Evolutionary conservation across 2,113 vertebrate species (phyloP).

Genomic region (Ophthalmolycus amberensis): DNA sequence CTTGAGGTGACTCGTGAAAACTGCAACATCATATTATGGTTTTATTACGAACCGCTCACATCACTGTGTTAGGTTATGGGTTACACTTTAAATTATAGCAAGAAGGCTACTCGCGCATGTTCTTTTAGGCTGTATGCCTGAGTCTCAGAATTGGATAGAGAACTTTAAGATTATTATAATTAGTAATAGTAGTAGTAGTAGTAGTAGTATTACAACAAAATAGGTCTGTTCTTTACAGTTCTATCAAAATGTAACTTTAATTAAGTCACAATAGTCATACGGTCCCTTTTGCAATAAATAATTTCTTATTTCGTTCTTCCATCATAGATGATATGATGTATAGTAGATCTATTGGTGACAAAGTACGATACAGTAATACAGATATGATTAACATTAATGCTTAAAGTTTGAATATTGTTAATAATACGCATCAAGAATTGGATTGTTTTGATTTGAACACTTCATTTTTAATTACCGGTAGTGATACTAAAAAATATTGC

Average conservation of each 20-base stretch:
- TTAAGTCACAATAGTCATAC: not conserved
- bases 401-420: not conserved
- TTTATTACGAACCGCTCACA: not conserved
- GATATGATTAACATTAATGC: not conserved
- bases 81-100: not conserved
- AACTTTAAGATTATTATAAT: not conserved
- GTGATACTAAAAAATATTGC: not conserved
- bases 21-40: not conserved
- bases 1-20: not conserved
- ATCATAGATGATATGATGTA: too few relatives aligned
- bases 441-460: not conserved
- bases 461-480: not conserved
- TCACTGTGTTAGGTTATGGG: not conserved
- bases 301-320: not conserved
- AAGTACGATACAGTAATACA: not conserved
- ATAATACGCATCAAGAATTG: not conserved
- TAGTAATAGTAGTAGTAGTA: not conserved
- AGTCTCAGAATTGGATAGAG: too few relatives aligned
- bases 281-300: not conserved
- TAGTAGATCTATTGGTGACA: not conserved
- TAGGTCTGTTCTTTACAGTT: not conserved
- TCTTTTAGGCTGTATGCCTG: too few relatives aligned
- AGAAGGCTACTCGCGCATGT: not conserved
- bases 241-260: not conserved
- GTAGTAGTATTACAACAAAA: not conserved